Conservation (phyloP, 2,113 vertebrate species). For the Microtus oregoni region DNA sequence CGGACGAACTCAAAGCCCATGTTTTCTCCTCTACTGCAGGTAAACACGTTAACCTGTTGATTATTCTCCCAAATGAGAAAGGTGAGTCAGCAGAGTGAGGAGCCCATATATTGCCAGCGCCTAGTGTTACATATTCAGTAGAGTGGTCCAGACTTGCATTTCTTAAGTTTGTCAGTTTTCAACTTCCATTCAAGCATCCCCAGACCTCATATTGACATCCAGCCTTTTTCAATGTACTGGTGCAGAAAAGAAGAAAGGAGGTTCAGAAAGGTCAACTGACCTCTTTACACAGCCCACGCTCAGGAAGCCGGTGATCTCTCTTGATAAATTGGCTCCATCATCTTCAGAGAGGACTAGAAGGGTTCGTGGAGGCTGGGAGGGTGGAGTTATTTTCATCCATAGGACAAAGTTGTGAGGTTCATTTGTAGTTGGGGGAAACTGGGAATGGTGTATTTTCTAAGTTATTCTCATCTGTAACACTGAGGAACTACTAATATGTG, state of each 20-base stretch:
- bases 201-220: not conserved
- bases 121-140: not conserved
- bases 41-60: not conserved
- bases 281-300: not conserved
- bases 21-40: not conserved
- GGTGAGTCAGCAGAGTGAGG: accelerated
- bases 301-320: not conserved
- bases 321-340: not conserved
- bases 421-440: not conserved
- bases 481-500: not conserved
- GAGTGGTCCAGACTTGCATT: not conserved
- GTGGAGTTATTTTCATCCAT: not conserved
- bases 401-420: not conserved
- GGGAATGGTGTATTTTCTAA: not conserved
- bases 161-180: not conserved
- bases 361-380: not conserved
- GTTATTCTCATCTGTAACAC: not conserved
- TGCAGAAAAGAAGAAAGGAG: not conserved
- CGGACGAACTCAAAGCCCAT: not conserved
- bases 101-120: no score
- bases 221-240: not conserved
- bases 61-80: not conserved
- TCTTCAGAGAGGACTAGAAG: not conserved
- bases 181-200: not conserved
- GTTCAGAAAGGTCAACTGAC: not conserved